Evolutionary conservation across 2,888 invertebrate species (phyloP).

Genomic region (Nysson spinosus): DNA sequence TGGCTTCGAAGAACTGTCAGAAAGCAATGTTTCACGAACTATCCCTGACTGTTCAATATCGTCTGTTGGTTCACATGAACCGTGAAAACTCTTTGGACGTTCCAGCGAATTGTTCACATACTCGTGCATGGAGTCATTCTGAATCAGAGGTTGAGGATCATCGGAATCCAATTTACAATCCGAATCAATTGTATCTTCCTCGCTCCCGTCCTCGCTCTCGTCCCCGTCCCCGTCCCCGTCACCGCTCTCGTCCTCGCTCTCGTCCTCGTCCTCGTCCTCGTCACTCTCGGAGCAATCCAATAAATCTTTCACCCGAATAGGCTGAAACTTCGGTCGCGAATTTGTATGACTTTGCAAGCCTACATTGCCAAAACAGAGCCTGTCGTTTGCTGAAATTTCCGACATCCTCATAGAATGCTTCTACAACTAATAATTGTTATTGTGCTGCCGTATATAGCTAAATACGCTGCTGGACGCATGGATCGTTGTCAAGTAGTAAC

Average conservation of each 20-base stretch:
- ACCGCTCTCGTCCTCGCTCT: too few relatives aligned
- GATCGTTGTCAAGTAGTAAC: too few relatives aligned
- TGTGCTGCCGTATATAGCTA: neutral
- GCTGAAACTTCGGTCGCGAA: slow-evolving; percentile 58
- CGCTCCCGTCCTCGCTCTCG: too few relatives aligned
- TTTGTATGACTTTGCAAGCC: slow-evolving; percentile 20
- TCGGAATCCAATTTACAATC: slow-evolving; percentile 57
- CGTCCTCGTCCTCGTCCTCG: slow-evolving; percentile 67
- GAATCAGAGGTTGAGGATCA: slow-evolving; percentile 42
- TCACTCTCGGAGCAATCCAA: slow-evolving; percentile 61
- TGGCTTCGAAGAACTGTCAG: too few relatives aligned
- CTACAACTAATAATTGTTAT: slow-evolving; percentile 2
- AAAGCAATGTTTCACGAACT: neutral
- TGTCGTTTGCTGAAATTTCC: slow-evolving; percentile 29
- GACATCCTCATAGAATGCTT: slow-evolving; percentile 30
- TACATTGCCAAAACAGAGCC: slow-evolving; percentile 24
- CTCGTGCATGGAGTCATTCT: slow-evolving; percentile 24
- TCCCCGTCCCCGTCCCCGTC: slow-evolving; percentile 68
- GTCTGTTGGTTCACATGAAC: neutral
- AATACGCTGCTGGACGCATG: neutral
- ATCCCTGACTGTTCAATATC: neutral
- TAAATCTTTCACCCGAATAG: slow-evolving; percentile 66
- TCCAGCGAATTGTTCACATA: neutral
- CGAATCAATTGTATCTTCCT: slow-evolving; percentile 59
- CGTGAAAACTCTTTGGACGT: neutral